Conservation (phyloP, 2,888 invertebrate genomes). For the Phaedon cochleariae region DNA sequence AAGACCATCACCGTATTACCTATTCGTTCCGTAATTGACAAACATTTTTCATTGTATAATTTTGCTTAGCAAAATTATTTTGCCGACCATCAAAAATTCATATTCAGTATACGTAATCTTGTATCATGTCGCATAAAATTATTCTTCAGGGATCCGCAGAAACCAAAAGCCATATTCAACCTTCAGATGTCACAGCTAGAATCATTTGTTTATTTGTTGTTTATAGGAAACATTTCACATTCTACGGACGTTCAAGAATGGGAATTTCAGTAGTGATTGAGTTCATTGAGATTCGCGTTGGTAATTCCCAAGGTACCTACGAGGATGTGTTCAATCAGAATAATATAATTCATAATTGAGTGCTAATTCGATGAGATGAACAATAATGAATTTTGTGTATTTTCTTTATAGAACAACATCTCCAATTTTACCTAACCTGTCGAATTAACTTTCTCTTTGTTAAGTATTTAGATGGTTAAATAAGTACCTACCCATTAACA, state of each 20-base stretch:
- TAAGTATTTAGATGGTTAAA: no score
- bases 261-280: not conserved
- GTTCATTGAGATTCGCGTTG: not conserved
- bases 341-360: no score
- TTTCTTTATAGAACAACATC: no score
- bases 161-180: not conserved
- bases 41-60: no score
- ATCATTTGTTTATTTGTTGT: not conserved
- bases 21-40: no score
- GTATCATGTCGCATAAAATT: not conserved
- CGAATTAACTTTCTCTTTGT: no score
- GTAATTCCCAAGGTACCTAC: not conserved
- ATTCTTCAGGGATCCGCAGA: not conserved
- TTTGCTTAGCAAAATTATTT: not conserved
- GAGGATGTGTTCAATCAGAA: not conserved
- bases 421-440: no score
- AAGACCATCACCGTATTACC: no score
- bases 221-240: not conserved
- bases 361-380: no score
- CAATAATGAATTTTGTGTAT: no score
- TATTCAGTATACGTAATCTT: not conserved
- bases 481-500: no score
- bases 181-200: not conserved
- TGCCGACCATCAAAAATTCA: not conserved
- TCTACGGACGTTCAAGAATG: not conserved